A percentile compares a stretch with the other conserved stretches of the same genome.
phyloP scores from a whole-genome alignment of 2,888 invertebrate species.

The Troilus luridus region DNA sequence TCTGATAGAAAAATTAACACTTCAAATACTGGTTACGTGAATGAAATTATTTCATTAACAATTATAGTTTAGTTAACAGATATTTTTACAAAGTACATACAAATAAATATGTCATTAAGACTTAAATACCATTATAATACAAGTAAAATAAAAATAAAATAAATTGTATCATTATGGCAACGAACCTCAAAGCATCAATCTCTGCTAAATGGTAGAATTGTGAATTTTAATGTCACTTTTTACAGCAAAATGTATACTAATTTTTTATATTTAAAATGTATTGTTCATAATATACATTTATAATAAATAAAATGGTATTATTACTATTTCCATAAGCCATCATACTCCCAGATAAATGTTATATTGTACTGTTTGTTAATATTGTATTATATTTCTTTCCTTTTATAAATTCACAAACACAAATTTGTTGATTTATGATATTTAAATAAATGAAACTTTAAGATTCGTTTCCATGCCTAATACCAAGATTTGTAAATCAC shows the following conservation, averaged over 20 bases:
- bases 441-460: neutral
- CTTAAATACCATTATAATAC: constrained; percentile 28
- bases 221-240: neutral
- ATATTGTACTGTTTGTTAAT: neutral
- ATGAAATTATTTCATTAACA: constrained; percentile 34
- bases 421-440: neutral
- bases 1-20: constrained; percentile 31
- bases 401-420: neutral
- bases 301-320: neutral
- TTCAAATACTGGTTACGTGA: neutral
- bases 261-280: neutral
- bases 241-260: neutral
- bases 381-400: neutral
- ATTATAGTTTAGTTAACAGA: constrained; percentile 41
- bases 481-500: constrained; percentile 44
- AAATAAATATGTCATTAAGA: constrained; percentile 42
- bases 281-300: neutral
- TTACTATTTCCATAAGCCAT: neutral
- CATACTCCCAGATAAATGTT: neutral
- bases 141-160: constrained; percentile 15
- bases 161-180: constrained; percentile 14
- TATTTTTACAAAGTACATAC: constrained; percentile 38
- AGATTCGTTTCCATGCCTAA: constrained; percentile 48
- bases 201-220: neutral
- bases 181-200: constrained; percentile 31